Base-by-base conservation (phyloP, 2,888 invertebrate species). In the Ashinkailepas kermadecensis region DNA sequence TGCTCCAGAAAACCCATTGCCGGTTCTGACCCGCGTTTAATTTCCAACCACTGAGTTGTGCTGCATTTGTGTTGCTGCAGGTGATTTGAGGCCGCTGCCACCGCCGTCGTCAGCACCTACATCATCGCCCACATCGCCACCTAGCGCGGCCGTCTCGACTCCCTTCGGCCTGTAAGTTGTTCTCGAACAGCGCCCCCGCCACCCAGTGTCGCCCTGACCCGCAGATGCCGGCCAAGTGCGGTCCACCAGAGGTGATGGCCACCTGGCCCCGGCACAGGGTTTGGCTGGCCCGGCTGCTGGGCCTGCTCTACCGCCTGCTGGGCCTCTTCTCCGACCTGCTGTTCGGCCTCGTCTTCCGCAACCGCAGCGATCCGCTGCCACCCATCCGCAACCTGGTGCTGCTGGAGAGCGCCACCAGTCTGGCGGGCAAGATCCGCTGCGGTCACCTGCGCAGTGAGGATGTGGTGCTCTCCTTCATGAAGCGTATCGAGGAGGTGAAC, bases 401-500 rank as follows among this genome's bases (percentile, higher is more conserved):
- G 39, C 84, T 88, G 23, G 85, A 86, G 81, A 86, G 86, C 83
- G 88, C 87, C 6, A 84, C 85, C n/a, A 81, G 85, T 56, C 84
- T 88, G 23, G 87, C 87, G 0, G 84, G 84, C 57, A 86, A 86
- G 83, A 88, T 88, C 58, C 85, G 88, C 81, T 83, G 83, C 10
- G 85, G 86, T 83, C 85, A 88, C 86, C 87, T 88, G 85, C 83
- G 84, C 54, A 93, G 94, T 85, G 91, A 91, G 79, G 91, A 92
- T 87, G 92, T 95, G 6, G 86, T 95, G 80, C 90, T 92, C 85
- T 91, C 93, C 0, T 97, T 93, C 87, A 95, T 97, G 81, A 90
- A 91, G 21, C 90, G 96, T 83, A 93, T 94, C 85, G 91, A 91
- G 86, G 92, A 93, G 86, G 91, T 96, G n/a, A 95, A 97, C 88